Conservation (phyloP, 2,113 vertebrate species). For the Alouatta palliata region DNA sequence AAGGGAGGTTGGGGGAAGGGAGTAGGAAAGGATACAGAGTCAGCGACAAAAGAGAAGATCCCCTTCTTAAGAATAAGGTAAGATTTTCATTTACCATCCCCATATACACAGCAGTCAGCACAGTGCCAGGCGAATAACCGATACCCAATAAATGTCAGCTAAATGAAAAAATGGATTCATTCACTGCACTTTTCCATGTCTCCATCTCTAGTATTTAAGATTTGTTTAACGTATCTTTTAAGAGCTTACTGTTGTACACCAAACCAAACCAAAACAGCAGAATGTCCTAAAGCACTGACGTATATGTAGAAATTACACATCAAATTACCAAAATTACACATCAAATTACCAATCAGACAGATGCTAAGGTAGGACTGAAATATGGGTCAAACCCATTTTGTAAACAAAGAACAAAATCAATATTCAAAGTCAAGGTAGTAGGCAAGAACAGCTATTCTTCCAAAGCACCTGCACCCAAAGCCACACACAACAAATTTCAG, state of each 20-base stretch:
- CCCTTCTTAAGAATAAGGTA: not conserved
- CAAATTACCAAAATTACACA: not conserved
- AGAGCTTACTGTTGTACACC: not conserved
- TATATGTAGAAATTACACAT: not conserved
- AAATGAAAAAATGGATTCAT: not conserved
- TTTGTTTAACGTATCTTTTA: not conserved
- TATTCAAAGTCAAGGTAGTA: not conserved
- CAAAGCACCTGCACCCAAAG: not conserved
- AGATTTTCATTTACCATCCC: not conserved
- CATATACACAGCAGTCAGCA: not conserved
- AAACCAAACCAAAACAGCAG: not conserved
- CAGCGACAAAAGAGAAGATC: not conserved
- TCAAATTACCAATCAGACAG: not conserved
- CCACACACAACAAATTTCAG: not conserved
- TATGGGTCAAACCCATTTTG: not conserved
- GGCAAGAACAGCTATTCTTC: not conserved
- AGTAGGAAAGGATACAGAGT: not conserved
- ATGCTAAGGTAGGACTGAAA: not conserved
- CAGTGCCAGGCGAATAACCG: not conserved
- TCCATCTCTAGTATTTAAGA: not conserved
- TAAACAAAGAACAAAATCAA: conserved; percentile 25
- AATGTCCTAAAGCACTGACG: not conserved
- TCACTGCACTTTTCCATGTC: not conserved
- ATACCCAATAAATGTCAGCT: not conserved
- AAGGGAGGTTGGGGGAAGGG: not conserved